Percentiles rank a stretch among this genome's conserved stretches.
These are phyloP conservation scores for Willisornis vidua DNA, from an alignment of 2,113 vertebrate genomes.

Conservation along the genomic window DNA sequence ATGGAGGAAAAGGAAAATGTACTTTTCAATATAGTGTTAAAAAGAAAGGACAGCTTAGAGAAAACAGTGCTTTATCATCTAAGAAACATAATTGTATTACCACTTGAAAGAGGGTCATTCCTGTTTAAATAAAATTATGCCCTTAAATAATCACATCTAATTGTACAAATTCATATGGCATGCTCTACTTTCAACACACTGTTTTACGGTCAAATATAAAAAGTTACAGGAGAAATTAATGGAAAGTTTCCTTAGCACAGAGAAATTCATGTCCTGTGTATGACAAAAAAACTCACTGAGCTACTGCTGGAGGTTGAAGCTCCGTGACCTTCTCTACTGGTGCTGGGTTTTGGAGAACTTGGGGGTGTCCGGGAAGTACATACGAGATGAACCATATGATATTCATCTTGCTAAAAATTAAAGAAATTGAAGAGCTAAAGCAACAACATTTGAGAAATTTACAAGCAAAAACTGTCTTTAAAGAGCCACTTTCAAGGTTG, in stretches of 20 bases:
- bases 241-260: neutral
- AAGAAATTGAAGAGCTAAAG: slow-evolving; percentile 58
- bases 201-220: neutral
- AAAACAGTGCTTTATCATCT: neutral
- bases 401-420: slow-evolving; percentile 83
- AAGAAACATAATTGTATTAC: neutral
- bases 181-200: neutral
- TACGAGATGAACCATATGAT: slow-evolving; percentile 86
- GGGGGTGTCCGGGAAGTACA: slow-evolving; percentile 82
- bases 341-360: slow-evolving; percentile 77
- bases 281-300: slow-evolving; percentile 72
- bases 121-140: neutral
- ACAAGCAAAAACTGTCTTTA: neutral
- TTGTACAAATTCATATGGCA: neutral
- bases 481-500: neutral
- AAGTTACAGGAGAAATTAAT: neutral
- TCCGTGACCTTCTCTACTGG: slow-evolving; percentile 58
- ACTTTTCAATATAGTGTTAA: neutral
- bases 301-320: slow-evolving; percentile 66
- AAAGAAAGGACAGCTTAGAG: neutral
- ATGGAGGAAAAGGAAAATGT: neutral
- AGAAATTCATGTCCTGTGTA: neutral
- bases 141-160: neutral
- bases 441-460: neutral
- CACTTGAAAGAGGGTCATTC: neutral